These are phyloP conservation scores for Acanthochromis polyacanthus DNA, from an alignment of 2,113 vertebrate genomes.

Conservation along the genomic window DNA sequence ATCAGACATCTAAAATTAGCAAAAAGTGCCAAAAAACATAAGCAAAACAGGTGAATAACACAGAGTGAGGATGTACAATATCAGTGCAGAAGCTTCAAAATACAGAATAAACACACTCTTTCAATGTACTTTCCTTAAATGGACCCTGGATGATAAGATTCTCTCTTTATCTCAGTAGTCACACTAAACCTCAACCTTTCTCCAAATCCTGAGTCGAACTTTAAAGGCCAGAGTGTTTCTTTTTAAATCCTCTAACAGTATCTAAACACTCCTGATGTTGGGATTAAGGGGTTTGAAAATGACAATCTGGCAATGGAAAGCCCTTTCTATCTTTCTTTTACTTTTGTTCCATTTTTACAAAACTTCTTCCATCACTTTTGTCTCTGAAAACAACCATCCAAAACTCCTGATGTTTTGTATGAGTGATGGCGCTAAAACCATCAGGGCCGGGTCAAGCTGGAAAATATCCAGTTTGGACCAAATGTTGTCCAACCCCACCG, in stretches of 20 bases:
- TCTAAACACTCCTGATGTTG: too few species aligned
- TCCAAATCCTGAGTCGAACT: not conserved
- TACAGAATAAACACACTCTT: too few species aligned
- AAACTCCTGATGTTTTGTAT: slow-evolving; percentile 10
- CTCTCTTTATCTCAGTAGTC: too few species aligned
- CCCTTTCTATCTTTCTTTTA: too few species aligned
- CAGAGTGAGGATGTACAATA: not conserved
- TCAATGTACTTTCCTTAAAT: too few species aligned
- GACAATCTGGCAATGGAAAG: too few species aligned
- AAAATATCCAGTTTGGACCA: slow-evolving; percentile 8
- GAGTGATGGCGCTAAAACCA: slow-evolving; percentile 8
- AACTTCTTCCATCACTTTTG: not conserved
- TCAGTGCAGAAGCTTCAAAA: too few species aligned
- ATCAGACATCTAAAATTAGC: not conserved
- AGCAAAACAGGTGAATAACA: not conserved
- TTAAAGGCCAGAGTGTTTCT: not conserved
- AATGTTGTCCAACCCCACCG: not conserved
- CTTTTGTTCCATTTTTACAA: not conserved
- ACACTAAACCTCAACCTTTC: not conserved
- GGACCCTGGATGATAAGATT: too few species aligned
- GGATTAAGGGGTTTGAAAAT: too few species aligned
- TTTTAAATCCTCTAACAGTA: too few species aligned
- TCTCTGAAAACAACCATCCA: not conserved
- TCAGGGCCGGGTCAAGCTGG: not conserved
- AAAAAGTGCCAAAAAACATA: not conserved